Evolutionary conservation across 2,797 vertebrate species (phyloP).

Genomic region (Paguma larvata): DNA sequence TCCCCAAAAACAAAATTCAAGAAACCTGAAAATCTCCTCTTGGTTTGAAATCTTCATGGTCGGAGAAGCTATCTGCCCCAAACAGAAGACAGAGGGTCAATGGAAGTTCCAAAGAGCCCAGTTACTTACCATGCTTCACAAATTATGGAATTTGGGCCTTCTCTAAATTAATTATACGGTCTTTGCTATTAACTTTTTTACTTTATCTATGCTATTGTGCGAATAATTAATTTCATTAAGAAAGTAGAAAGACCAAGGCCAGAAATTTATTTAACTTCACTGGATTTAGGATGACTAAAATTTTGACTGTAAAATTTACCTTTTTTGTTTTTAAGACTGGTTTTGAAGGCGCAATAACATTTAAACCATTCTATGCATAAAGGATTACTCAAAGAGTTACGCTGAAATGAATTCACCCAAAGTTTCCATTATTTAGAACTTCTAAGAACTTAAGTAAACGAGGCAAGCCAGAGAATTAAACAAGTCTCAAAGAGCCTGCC

Average conservation of each 20-base stretch:
- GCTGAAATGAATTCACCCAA: not conserved
- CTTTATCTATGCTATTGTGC: not conserved
- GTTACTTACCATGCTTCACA: not conserved
- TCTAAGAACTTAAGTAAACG: slow-evolving; percentile 72
- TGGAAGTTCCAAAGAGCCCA: not conserved
- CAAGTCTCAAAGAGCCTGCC: slow-evolving; percentile 43
- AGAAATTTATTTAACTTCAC: slow-evolving; percentile 59
- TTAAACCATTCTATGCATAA: slow-evolving; percentile 9
- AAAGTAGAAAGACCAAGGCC: slow-evolving; percentile 50
- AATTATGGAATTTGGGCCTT: slow-evolving; percentile 52
- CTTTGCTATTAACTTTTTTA: slow-evolving; percentile 66
- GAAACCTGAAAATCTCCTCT: not conserved
- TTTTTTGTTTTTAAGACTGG: slow-evolving; percentile 34
- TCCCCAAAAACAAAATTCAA: not conserved
- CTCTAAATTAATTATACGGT: slow-evolving; percentile 59
- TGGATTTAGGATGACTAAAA: slow-evolving; percentile 58
- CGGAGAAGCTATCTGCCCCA: slow-evolving; percentile 18
- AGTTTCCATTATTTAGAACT: slow-evolving; percentile 57
- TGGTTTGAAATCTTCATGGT: slow-evolving; percentile 15
- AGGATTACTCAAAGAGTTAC: slow-evolving; percentile 35
- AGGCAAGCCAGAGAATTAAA: slow-evolving; percentile 20
- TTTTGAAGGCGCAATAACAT: slow-evolving; percentile 39
- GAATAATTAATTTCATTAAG: slow-evolving; percentile 36
- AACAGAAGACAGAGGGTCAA: not conserved
- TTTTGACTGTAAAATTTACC: not conserved